A percentile compares a stretch with the other conserved stretches of the same genome.
Conservation (phyloP, 2,113 vertebrate species). For the Dromaius novaehollandiae region DNA sequence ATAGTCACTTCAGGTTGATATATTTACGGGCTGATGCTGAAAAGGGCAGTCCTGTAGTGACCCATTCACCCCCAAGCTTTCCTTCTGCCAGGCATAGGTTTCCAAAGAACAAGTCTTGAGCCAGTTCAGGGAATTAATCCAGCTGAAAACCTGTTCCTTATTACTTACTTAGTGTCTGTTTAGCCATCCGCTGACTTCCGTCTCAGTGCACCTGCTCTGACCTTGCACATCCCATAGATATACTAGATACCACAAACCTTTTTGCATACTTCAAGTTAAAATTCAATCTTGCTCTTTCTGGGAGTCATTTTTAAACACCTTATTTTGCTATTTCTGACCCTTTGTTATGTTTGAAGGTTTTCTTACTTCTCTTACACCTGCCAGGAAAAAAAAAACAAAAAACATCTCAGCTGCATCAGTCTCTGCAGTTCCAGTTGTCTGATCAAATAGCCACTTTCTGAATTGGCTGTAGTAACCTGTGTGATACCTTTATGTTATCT, state of each 20-base stretch:
- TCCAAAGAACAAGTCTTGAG: neutral
- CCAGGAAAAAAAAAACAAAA: neutral
- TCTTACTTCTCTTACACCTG: neutral
- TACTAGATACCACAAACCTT: neutral
- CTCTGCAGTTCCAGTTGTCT: neutral
- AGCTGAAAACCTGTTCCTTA: neutral
- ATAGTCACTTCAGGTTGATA: rapidly evolving
- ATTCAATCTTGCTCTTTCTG: neutral
- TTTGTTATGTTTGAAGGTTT: neutral
- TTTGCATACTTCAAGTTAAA: neutral
- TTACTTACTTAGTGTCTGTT: neutral
- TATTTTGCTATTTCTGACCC: neutral
- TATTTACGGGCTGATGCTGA: neutral
- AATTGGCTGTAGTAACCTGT: neutral
- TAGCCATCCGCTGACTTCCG: neutral
- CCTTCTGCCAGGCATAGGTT: neutral
- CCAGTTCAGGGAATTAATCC: neutral
- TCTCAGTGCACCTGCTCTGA: neutral
- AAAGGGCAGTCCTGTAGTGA: neutral
- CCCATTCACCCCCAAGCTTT: neutral
- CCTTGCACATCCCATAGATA: neutral
- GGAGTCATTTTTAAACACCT: neutral
- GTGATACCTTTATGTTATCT: neutral
- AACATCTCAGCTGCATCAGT: neutral
- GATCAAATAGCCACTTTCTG: neutral